Conservation (phyloP, 1,140 invertebrate species). For the Ceratina calcarata region DNA sequence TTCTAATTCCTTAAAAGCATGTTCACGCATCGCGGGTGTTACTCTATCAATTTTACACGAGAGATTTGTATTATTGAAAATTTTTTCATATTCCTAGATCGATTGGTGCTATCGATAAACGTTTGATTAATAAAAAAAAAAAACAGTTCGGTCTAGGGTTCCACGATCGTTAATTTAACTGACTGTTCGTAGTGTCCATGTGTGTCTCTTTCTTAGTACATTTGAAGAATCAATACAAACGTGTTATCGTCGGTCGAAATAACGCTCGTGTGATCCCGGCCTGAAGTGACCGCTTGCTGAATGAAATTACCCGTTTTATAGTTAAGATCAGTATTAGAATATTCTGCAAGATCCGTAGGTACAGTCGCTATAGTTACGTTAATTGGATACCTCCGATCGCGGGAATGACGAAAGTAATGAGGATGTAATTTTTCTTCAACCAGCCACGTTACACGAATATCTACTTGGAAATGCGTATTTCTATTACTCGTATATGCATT, state of each 20-base stretch:
- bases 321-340: conserved; percentile 35
- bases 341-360: conserved; percentile 16
- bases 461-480: not conserved
- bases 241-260: too few relatives aligned
- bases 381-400: conserved; percentile 22
- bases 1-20: conserved; percentile 14
- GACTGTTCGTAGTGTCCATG: too few relatives aligned
- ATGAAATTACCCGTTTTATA: conserved; percentile 33
- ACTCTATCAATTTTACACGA: not conserved
- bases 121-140: too few relatives aligned
- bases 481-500: not conserved
- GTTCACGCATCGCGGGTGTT: not conserved
- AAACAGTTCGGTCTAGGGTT: too few relatives aligned
- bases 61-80: not conserved
- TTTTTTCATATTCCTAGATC: not conserved
- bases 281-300: too few relatives aligned
- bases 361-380: conserved; percentile 29
- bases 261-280: too few relatives aligned
- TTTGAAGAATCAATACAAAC: too few relatives aligned
- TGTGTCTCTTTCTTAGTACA: too few relatives aligned
- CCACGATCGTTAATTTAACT: too few relatives aligned
- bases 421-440: not conserved
- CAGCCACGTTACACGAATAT: not conserved
- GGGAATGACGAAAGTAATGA: conserved; percentile 3
- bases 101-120: conserved; percentile 49